phyloP scores from a whole-genome alignment of 2,888 invertebrate species.

The Calliopum simillimum region DNA sequence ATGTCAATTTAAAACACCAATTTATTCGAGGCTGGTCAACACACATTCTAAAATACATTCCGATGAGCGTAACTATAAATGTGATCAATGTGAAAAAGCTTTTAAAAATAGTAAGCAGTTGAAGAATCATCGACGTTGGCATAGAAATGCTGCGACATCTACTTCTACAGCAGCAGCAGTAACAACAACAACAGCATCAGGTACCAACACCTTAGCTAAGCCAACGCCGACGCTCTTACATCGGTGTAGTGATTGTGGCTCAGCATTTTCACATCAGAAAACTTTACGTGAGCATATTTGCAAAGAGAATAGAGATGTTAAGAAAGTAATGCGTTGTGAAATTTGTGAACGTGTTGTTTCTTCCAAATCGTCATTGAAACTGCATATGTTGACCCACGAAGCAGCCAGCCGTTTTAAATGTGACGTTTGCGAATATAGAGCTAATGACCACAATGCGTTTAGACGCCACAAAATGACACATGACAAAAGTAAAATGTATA shows the following conservation, averaged over 20 bases:
- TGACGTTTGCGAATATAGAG: slow-evolving; percentile 77
- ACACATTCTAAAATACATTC: slow-evolving; percentile 83
- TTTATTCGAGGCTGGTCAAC: slow-evolving; percentile 76
- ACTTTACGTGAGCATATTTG: slow-evolving; percentile 70
- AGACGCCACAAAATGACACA: slow-evolving; percentile 81
- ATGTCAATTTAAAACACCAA: slow-evolving; percentile 80
- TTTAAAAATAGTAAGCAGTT: slow-evolving; percentile 86
- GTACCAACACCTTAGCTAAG: slow-evolving; percentile 16
- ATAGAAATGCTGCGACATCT: slow-evolving; percentile 65
- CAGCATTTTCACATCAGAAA: slow-evolving; percentile 61
- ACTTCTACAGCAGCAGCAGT: slow-evolving; percentile 40
- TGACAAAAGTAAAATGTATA: slow-evolving; percentile 78
- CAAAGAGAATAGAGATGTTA: slow-evolving; percentile 65
- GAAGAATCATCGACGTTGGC: slow-evolving; percentile 78
- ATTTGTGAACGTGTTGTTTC: slow-evolving; percentile 59
- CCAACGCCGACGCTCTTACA: slow-evolving; percentile 46
- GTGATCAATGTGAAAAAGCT: slow-evolving; percentile 77
- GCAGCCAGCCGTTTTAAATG: slow-evolving; percentile 75
- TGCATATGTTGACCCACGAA: slow-evolving; percentile 68
- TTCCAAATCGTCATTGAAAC: slow-evolving; percentile 69
- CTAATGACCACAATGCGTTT: slow-evolving; percentile 85
- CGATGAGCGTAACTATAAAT: slow-evolving; percentile 72
- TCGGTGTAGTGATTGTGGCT: slow-evolving; percentile 67
- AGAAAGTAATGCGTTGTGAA: slow-evolving; percentile 69
- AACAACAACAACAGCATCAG: slow-evolving; percentile 2